Conservation (phyloP, 2,888 invertebrate genomes). For the Oxycera nigricornis region DNA sequence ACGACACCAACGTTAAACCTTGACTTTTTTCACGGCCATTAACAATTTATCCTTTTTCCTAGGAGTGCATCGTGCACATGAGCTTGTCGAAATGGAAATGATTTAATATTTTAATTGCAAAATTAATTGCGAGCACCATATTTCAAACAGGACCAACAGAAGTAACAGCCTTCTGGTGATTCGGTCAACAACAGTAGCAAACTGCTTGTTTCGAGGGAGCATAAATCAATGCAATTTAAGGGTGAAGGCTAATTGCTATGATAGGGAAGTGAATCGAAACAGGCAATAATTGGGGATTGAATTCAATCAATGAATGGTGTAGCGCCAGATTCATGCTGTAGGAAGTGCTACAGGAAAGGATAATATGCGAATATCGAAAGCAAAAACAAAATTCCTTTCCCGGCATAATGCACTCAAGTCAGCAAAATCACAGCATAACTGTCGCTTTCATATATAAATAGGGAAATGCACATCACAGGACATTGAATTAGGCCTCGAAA, state of each 20-base stretch:
- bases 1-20: no score
- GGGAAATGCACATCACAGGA: background rate
- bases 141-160: conserved; percentile 34
- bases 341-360: no score
- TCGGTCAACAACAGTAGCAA: background rate
- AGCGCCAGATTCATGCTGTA: no score
- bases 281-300: no score
- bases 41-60: no score
- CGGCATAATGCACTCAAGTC: background rate
- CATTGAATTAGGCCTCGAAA: background rate
- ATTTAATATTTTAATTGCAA: conserved; percentile 46
- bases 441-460: background rate
- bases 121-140: conserved; percentile 45
- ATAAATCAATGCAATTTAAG: background rate
- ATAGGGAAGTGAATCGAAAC: no score
- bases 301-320: no score
- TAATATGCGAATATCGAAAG: no score
- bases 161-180: background rate
- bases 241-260: background rate
- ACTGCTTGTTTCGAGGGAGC: background rate
- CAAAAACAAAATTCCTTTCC: no score
- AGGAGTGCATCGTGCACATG: background rate
- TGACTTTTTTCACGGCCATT: no score
- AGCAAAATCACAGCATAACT: background rate
- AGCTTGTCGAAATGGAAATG: conserved; percentile 38